phyloP scores from a whole-genome alignment of 2,113 vertebrate species.

The Nerophis ophidion region DNA sequence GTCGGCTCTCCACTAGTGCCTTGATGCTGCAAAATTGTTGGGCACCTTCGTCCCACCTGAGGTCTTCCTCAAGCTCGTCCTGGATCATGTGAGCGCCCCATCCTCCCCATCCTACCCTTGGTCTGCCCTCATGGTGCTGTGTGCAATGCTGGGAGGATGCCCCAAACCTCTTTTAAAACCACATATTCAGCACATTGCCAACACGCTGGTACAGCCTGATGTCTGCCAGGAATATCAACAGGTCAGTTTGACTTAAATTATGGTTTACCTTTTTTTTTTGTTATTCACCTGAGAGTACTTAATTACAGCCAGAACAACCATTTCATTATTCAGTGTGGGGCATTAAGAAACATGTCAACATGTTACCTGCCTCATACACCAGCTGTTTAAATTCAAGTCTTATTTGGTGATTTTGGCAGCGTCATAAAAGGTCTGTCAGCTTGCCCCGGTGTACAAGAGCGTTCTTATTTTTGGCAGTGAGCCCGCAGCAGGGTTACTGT shows the following conservation, averaged over 20 bases:
- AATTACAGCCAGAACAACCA: conserved; percentile 6
- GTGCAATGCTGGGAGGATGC: conserved; percentile 77
- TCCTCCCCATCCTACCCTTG: conserved; percentile 68
- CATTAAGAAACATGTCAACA: conserved; percentile 9
- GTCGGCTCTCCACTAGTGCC: conserved; percentile 64
- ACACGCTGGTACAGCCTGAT: conserved; percentile 63
- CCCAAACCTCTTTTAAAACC: conserved; percentile 70
- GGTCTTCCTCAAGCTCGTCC: conserved; percentile 81
- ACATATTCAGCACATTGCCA: conserved; percentile 71
- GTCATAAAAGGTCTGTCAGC: conserved; percentile 25
- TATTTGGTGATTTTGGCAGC: conserved; percentile 34
- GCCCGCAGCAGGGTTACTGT: conserved; percentile 9
- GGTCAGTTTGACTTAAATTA: conserved; percentile 66
- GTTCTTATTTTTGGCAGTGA: conserved; percentile 39
- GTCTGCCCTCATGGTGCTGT: conserved; percentile 78
- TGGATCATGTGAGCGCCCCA: conserved; percentile 68
- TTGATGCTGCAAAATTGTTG: conserved; percentile 78
- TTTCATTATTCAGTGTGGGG: conserved; percentile 5
- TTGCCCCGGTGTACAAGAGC: conserved; percentile 9
- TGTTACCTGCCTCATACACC: conserved; percentile 18
- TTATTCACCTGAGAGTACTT: conserved; percentile 25
- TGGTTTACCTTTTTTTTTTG: conserved; percentile 29
- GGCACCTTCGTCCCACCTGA: conserved; percentile 83
- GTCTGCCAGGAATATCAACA: conserved; percentile 80
- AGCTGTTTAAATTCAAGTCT: conserved; percentile 37